Percentiles rank a stretch among this genome's conserved stretches.
phyloP scores from a whole-genome alignment of 2,113 vertebrate genomes.

The Xerus inauris region DNA sequence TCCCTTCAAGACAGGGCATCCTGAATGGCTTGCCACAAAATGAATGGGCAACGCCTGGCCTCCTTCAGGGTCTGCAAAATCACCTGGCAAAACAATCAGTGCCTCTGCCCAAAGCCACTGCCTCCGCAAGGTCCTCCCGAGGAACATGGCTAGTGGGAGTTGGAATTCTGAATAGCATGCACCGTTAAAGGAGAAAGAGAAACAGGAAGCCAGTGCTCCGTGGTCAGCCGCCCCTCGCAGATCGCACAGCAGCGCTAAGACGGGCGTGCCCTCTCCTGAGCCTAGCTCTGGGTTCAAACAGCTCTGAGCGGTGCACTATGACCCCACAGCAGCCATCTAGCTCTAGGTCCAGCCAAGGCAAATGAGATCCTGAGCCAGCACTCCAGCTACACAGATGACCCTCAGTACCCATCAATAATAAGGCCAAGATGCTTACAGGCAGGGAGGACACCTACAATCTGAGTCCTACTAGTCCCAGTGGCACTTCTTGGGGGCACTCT shows the following conservation, averaged over 20 bases:
- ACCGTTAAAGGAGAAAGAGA: background rate
- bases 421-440: too few species aligned
- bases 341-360: background rate
- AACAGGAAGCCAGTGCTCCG: accelerated
- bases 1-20: background rate
- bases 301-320: accelerated
- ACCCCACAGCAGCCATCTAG: background rate
- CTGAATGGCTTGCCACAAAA: accelerated
- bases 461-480: too few species aligned
- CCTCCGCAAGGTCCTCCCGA: background rate
- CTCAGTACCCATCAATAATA: accelerated
- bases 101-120: background rate
- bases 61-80: background rate
- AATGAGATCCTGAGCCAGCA: too few species aligned
- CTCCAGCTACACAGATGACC: too few species aligned
- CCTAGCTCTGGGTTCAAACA: background rate
- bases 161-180: background rate
- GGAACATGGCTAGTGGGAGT: too few species aligned
- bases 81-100: background rate
- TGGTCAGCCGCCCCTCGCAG: accelerated
- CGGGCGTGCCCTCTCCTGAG: background rate
- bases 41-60: too few species aligned
- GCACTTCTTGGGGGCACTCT: background rate
- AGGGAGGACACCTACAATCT: accelerated
- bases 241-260: accelerated